Conservation (phyloP, 1,140 invertebrate genomes). For the Hormaphis cornu region DNA sequence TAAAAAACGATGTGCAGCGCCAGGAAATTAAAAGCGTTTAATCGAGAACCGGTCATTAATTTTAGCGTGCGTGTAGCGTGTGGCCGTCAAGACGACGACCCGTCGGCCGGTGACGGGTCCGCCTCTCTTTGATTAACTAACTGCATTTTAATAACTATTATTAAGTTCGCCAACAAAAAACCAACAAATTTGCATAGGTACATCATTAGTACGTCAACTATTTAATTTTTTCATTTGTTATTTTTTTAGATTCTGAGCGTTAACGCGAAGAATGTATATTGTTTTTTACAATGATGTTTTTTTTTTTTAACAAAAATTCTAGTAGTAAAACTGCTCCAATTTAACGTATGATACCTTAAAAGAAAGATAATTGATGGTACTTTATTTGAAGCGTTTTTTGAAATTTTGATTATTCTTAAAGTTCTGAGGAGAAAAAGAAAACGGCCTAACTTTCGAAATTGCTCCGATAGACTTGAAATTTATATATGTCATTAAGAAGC, state of each 20-base stretch:
- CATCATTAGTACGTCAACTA: constrained; percentile 7
- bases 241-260: not conserved
- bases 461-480: no score
- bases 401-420: no score
- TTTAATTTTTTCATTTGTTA: not conserved
- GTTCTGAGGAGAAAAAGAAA: no score
- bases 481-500: no score
- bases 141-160: constrained; percentile 33
- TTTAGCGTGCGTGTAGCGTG: constrained; percentile 25
- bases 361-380: no score
- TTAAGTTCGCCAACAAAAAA: constrained; percentile 17
- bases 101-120: constrained; percentile 20
- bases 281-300: no score
- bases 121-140: constrained; percentile 16
- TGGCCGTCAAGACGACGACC: constrained; percentile 24
- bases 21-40: constrained; percentile 13
- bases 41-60: constrained; percentile 24
- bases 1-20: not conserved
- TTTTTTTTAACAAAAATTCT: no score
- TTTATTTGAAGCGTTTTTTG: no score
- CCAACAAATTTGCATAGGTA: constrained; percentile 23
- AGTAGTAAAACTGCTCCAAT: no score
- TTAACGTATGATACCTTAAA: no score
- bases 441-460: no score
- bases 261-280: no score